Conservation (phyloP, 2,113 vertebrate genomes). For the Nothoprocta pentlandii region DNA sequence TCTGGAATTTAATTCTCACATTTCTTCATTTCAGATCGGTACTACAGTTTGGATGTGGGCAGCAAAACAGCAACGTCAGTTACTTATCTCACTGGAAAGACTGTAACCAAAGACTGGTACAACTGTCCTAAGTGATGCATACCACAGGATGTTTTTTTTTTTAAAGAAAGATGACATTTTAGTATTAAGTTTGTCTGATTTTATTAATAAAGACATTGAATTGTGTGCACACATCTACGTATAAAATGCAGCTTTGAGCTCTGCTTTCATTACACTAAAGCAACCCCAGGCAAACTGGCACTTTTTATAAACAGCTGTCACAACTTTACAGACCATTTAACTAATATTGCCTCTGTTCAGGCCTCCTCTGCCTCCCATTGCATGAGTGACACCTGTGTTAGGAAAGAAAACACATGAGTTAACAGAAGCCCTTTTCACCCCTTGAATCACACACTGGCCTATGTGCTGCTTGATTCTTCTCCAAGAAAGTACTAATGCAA, state of each 20-base stretch:
- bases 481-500: background rate
- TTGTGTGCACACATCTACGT: constrained; percentile 77
- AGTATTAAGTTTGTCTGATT: constrained; percentile 74
- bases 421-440: background rate
- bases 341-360: constrained; percentile 88
- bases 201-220: constrained; percentile 90
- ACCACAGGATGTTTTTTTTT: background rate
- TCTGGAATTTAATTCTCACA: background rate
- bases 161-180: constrained; percentile 23
- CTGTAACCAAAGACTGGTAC: constrained; percentile 86
- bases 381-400: constrained; percentile 81
- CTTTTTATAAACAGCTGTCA: constrained; percentile 71
- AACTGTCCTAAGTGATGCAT: constrained; percentile 81
- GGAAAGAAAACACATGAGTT: constrained; percentile 48
- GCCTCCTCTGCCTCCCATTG: constrained; percentile 87
- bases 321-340: constrained; percentile 67
- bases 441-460: background rate
- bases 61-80: constrained; percentile 78
- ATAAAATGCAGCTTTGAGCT: constrained; percentile 76
- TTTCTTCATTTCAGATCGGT: constrained; percentile 81
- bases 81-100: constrained; percentile 79
- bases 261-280: constrained; percentile 65
- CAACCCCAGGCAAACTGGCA: constrained; percentile 61
- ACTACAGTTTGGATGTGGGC: constrained; percentile 86
- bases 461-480: background rate